Evolutionary conservation across 2,113 vertebrate genomes (phyloP), one percentile per base, ranked within the genome.

Genomic region (Smithornis capensis): DNA sequence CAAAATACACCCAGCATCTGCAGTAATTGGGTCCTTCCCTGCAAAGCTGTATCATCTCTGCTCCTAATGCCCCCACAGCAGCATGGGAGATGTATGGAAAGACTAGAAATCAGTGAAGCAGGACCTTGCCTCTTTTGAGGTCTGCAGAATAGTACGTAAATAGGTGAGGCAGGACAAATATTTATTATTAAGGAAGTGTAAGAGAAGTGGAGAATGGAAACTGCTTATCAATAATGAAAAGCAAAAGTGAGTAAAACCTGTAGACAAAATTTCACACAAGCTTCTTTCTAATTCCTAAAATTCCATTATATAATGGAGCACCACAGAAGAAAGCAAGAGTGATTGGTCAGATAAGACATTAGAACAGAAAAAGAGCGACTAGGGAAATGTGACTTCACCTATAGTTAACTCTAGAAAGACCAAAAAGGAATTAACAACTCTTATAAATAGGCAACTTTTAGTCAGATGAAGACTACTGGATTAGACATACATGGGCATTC

Each of bases 201-300:
- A 89, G 45, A 88, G 44, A 50, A 83, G 28, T 86, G 44, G 60
- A 78, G 21, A 83, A 79, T 3, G 8, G 57, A 75, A 94, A 76
- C n/a, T 47, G 38, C 56, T 91, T 71, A 90, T 83, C 44, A 92
- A 60, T 94, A 84, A 89, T 82, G 56, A 89, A 94, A 92, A 80
- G 28, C 44, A 74, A 62, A 83, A 76, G 22, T 16, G 12, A 94
- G 21, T 60, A 88, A 94, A 92, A 86, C 60, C 45, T 31, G 4
- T 29, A 70, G 35, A 89, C 53, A 69, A 76, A 91, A 56, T 49
- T 90, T 56, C 68, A 64, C 33, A 50, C 22, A 42, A 60, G 38
- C 3, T 4, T 49, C 31, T 69, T 81, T 67, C n/a, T 78, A 59
- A 27, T 56, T 83, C 76, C 53, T 91, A 40, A 84, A 81, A 49